Conservation (phyloP, 2,888 invertebrate species). For the Diarsia brunnea region DNA sequence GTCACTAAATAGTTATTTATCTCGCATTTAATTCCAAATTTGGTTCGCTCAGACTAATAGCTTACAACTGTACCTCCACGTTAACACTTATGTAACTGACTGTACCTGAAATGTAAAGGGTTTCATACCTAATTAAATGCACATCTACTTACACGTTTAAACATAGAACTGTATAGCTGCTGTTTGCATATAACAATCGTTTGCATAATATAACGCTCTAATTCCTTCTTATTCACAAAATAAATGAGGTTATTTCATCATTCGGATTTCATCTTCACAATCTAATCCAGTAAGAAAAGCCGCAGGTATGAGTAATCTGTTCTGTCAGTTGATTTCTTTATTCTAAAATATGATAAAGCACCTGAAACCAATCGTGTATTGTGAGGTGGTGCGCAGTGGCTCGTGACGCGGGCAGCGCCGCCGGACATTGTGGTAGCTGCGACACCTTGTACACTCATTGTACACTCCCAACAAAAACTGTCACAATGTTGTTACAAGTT, state of each 20-base stretch:
- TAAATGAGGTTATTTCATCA: slow-evolving; percentile 50
- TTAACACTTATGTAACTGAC: slow-evolving; percentile 24
- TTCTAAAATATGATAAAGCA: slow-evolving; percentile 69
- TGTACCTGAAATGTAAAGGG: slow-evolving; percentile 32
- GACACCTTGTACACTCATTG: slow-evolving; percentile 74
- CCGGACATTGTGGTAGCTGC: slow-evolving; percentile 83
- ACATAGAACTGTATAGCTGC: slow-evolving; percentile 22
- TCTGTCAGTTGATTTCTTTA: slow-evolving; percentile 61
- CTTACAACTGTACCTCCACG: slow-evolving; percentile 36
- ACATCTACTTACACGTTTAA: slow-evolving; percentile 28
- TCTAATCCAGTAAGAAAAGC: slow-evolving; percentile 37
- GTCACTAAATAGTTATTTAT: slow-evolving; percentile 63
- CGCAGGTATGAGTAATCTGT: slow-evolving; percentile 56
- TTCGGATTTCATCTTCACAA: slow-evolving; percentile 39
- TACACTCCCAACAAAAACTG: slow-evolving; percentile 68
- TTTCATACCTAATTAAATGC: slow-evolving; percentile 31
- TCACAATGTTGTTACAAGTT: slow-evolving; percentile 65
- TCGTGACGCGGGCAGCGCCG: slow-evolving; percentile 76
- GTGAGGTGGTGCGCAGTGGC: slow-evolving; percentile 77
- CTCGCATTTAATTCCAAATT: slow-evolving; percentile 61
- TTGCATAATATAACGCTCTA: slow-evolving; percentile 53
- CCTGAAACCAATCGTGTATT: slow-evolving; percentile 73
- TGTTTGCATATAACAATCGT: slow-evolving; percentile 45
- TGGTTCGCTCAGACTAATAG: slow-evolving; percentile 55
- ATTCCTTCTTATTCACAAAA: slow-evolving; percentile 46